Base-by-base conservation (phyloP, 23 tunicate genomes). In the Botrylloides violaceus region DNA sequence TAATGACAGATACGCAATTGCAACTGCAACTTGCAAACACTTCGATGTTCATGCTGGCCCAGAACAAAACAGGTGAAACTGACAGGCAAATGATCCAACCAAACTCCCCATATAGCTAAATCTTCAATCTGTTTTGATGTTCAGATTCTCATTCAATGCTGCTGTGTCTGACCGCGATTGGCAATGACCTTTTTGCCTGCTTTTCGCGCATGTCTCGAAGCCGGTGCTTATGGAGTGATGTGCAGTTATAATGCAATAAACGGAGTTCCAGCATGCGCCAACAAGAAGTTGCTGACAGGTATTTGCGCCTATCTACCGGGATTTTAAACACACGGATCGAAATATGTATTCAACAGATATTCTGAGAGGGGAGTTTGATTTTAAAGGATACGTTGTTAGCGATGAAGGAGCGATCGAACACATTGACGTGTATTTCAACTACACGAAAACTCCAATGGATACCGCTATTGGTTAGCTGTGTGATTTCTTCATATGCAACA, bases 181-280 rank as follows among this genome's bases (percentile, higher is more conserved):
- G 58, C 91, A 86, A 77, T 62, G 34, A 88, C 96, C 1, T 78
- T 63, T 58, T 49, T 81, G 38, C 66, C 78, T 26, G 88, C 96
- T 22, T 88, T 88, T 34, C 80, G 88, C 9, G 66, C 81, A 29
- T 88, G 96, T 49, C 65, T 82, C 2, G 48, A 55, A 23, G 80
- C 88, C 20, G 80, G 81, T 7, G 82, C 96, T 3, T 49, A 77
- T 21, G 96, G 85, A 4, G 88, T 88, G 23, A 88, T 88, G 96
- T 88, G 96, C 83, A 88, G 96, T 39, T 88, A 88, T 72, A 88
- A 88, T 71, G 96, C 96, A 31, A 88, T 88, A 64, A 88, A 88
- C 56, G 96, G 96, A 19, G 88, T 88, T 1, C 96, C 96, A 7
- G 78, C 96, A 4, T 88, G 96, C 57, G 96, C 96, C 36, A 88